Evolutionary conservation across 2,113 vertebrate genomes (phyloP).

Genomic region (Ia io): DNA sequence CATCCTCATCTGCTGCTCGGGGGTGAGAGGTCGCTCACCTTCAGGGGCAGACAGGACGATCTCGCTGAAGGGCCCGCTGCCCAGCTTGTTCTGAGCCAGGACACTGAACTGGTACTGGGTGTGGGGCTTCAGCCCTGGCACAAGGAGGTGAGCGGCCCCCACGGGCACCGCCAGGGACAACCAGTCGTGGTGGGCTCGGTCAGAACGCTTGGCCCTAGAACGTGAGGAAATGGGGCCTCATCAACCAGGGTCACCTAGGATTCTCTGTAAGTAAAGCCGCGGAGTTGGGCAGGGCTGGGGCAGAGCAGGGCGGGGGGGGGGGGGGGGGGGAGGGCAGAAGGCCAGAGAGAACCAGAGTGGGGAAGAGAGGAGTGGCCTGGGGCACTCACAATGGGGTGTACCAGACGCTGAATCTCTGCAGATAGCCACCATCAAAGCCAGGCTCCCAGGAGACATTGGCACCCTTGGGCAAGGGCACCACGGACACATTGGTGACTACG

Average conservation of each 20-base stretch:
- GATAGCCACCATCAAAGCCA: constrained; percentile 95
- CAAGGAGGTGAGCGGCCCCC: constrained; percentile 87
- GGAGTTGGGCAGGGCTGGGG: not conserved
- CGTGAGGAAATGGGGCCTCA: not conserved
- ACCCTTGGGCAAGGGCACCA: constrained; percentile 85
- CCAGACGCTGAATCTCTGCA: constrained; percentile 97
- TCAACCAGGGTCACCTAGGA: not conserved
- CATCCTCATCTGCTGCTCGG: not conserved
- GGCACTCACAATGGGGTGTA: constrained; percentile 85
- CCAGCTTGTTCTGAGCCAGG: constrained; percentile 95
- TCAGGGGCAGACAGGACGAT: constrained; percentile 89
- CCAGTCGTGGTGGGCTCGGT: constrained; percentile 93
- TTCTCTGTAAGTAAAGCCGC: not conserved
- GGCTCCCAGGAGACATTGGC: constrained; percentile 94
- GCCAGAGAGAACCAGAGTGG: not conserved
- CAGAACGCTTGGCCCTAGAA: constrained; percentile 87
- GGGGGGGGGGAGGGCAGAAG: not conserved
- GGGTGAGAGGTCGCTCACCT: constrained; percentile 79
- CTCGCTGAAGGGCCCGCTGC: constrained; percentile 97
- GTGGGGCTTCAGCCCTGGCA: constrained; percentile 88
- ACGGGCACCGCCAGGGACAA: constrained; percentile 88
- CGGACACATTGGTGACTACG: constrained; percentile 84
- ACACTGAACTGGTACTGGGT: constrained; percentile 95
- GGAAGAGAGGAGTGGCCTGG: not conserved
- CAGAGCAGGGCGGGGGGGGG: not conserved